Base-by-base conservation (phyloP, 64 coral and sea anemone species). In the Orbicella faveolata region DNA sequence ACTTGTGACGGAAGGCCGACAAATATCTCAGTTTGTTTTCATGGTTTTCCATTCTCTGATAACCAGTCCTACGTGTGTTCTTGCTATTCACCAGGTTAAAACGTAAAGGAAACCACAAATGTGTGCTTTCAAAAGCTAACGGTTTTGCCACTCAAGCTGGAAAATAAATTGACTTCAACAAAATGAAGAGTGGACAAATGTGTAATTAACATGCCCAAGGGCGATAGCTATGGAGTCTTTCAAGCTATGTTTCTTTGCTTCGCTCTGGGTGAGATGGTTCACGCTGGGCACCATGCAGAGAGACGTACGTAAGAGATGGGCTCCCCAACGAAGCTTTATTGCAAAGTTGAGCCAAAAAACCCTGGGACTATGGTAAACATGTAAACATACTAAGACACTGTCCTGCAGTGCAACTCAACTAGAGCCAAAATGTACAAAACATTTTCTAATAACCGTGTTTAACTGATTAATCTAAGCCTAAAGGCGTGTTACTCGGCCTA, bases 11-110 rank as follows among this genome's bases (percentile, higher is more conserved):
- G 37, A 72, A 85, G 72, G 64, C 62, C 26, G 77, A 79, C 52
- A 79, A 59, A 79, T 79, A 79, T 79, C 77, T 54, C 44, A 48
- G 77, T 79, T 79, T 59, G 77, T 79, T 79, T 79, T 79, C 52
- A 79, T 52, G 15, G 77, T 34, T 79, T 79, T 21, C 12, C 10
- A 9, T 44, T 85, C 41, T 21, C 15, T 85, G 36, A 72, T 72
- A 36, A 72, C 51, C 23, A 30, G 30, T 30, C 37, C 37, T 72
- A 85, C 51, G 73, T 37, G 52, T 2, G 65, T 72, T 25, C 23
- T 52, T 37, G 53, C 36, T 26, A 52, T 44, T 44, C 21, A 41
- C 11, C 21, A 0, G 9, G 16, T 1, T 14, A 17, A 23, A 21
- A 48, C 25, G 14, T 8, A 33, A 52, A 14, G 11, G 18, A 72